Evolutionary conservation across 2,888 invertebrate species (phyloP), one percentile per base, ranked within the genome.

Genomic region (Rhodophaea formosa): DNA sequence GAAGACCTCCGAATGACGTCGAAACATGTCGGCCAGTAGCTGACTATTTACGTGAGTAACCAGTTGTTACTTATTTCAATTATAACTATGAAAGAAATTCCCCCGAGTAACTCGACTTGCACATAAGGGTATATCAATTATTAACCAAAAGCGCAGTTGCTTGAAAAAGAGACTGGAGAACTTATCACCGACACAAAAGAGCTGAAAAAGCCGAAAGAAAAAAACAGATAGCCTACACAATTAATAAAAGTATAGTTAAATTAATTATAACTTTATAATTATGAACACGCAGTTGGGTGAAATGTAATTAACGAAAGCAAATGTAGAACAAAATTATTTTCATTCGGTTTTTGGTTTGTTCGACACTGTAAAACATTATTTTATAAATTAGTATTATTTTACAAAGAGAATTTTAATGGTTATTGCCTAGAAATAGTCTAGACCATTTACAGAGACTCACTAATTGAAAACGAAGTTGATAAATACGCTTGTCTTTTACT

Each of bases 241-340:
- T 23, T n/a, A 23, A 23, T 5, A 23, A 3, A 23, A 3, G 23
- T 23, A 3, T 23, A 23, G 23, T 46, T 47, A 42, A 55, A 39
- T 56, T 56, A 39, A 56, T 56, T 56, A 56, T 29, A 56, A 56
- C 39, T 47, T 56, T 47, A 35, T 56, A 56, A 56, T 49, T 56
- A 47, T 23, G 17, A 54, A 47, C 14, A 39, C 16, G 29, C 47
- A 47, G 23, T 47, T 56, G 32, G n/a, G 23, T 39, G 42, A 29
- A 47, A 56, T 39, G 29, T 56, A 42, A 56, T 56, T 56, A 56
- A 47, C 54, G 42, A 47, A 44, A 47, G 47, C 56, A 56, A 47
- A 45, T 45, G 54, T 55, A 35, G 35, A 32, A 17, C 45, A 30
- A 45, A 44, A 55, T 42, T 42, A 42, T 45, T 55, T 32, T 46